Evolutionary conservation across 2,113 vertebrate genomes (phyloP).

Genomic region (Coreoperca whiteheadi): DNA sequence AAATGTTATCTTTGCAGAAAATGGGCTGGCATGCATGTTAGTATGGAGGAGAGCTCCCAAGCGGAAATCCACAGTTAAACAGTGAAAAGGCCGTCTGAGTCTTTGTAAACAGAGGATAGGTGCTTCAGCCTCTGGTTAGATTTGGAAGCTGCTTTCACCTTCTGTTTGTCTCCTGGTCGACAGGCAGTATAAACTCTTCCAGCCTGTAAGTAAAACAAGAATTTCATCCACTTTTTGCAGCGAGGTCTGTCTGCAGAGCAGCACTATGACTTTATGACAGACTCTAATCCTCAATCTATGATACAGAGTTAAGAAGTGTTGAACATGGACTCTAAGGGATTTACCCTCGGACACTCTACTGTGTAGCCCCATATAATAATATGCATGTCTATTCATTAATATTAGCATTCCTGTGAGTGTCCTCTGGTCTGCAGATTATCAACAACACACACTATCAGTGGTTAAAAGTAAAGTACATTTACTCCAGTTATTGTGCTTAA

Average conservation of each 20-base stretch:
- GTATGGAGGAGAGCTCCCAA: constrained; percentile 18
- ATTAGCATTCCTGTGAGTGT: neutral
- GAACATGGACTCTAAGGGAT: constrained; percentile 39
- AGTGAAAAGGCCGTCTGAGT: constrained; percentile 16
- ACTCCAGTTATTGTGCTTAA: neutral
- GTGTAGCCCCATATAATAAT: constrained; percentile 23
- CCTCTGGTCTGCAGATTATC: neutral
- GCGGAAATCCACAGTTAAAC: constrained; percentile 65
- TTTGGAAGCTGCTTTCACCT: constrained; percentile 40
- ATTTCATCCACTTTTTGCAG: constrained; percentile 16
- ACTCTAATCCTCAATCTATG: constrained; percentile 51
- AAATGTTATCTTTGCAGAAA: constrained; percentile 68
- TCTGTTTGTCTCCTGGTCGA: constrained; percentile 54
- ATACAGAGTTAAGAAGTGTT: constrained; percentile 48
- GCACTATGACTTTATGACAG: constrained; percentile 33
- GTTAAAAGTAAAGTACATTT: neutral
- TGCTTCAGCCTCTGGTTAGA: constrained; percentile 37
- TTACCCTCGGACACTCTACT: constrained; percentile 37
- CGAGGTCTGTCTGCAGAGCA: neutral
- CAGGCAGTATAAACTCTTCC: constrained; percentile 47
- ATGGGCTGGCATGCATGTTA: constrained; percentile 38
- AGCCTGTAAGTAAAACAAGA: constrained; percentile 41
- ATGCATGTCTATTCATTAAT: constrained; percentile 30
- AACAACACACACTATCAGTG: neutral
- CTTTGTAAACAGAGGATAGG: constrained; percentile 65